These are phyloP conservation scores for Vanessa tameamea DNA, from an alignment of 1,140 invertebrate genomes.

Conservation along the genomic window DNA sequence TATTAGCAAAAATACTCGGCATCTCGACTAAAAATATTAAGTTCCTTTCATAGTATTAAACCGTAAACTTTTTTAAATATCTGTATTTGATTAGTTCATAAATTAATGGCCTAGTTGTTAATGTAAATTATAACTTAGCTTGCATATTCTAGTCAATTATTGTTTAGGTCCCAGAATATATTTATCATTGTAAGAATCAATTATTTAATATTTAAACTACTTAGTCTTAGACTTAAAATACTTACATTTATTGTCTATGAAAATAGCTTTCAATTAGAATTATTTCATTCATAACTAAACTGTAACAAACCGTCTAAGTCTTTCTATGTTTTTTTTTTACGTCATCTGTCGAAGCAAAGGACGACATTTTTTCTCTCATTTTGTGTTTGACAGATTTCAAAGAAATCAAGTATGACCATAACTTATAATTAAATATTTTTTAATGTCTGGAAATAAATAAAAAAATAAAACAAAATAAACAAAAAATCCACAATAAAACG, in stretches of 20 bases:
- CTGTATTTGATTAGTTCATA: constrained; percentile 18
- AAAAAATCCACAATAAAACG: too few species aligned
- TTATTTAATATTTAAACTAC: constrained; percentile 26
- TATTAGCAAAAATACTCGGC: too few species aligned
- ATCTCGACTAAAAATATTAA: too few species aligned
- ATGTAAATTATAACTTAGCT: constrained; percentile 43
- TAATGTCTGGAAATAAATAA: too few species aligned
- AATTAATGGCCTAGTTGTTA: constrained; percentile 55
- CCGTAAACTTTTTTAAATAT: not conserved
- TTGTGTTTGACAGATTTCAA: too few species aligned
- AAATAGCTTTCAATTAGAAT: constrained; percentile 11
- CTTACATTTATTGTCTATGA: constrained; percentile 12
- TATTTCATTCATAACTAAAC: constrained; percentile 8
- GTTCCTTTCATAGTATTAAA: too few species aligned
- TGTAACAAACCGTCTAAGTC: not conserved
- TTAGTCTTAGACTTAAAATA: not conserved
- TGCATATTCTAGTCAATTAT: constrained; percentile 70
- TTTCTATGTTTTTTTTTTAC: not conserved
- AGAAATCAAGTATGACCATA: too few species aligned
- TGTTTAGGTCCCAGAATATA: constrained; percentile 31
- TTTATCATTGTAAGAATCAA: constrained; percentile 34
- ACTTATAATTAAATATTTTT: too few species aligned
- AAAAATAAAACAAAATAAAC: too few species aligned
- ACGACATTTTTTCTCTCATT: too few species aligned
- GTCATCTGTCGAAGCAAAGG: too few species aligned